A percentile compares a stretch with the other conserved stretches of the same genome.
Conservation (phyloP, 2,888 invertebrate genomes). For the Malthinus seriepunctatus region DNA sequence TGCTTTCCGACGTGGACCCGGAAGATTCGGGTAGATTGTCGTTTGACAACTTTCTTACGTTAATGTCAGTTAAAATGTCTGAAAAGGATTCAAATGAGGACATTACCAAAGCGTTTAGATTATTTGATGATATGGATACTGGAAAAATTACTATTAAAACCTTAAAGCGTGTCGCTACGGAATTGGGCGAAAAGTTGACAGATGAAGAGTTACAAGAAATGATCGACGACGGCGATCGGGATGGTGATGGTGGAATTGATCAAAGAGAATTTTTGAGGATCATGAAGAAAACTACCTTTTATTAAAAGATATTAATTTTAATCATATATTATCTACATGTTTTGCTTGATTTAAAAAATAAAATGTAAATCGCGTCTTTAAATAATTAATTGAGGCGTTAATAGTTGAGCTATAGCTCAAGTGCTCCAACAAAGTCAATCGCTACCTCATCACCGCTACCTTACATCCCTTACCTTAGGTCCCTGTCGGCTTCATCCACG, state of each 20-base stretch:
- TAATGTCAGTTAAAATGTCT: conserved; percentile 93
- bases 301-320: conserved; percentile 46
- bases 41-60: conserved; percentile 82
- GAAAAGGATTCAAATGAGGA: conserved; percentile 96
- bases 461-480: too few species aligned
- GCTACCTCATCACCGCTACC: too few species aligned
- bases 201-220: conserved; percentile 97
- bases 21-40: conserved; percentile 82
- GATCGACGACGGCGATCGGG: conserved; percentile 96
- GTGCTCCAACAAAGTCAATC: too few species aligned
- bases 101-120: conserved; percentile 92
- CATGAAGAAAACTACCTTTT: conserved; percentile 97
- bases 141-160: conserved; percentile 95
- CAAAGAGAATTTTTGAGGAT: conserved; percentile 94
- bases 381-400: too few species aligned
- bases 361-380: too few species aligned
- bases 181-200: conserved; percentile 93
- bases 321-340: too few species aligned
- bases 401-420: too few species aligned
- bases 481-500: too few species aligned
- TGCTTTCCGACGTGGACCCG: conserved; percentile 90
- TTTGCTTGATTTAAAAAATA: too few species aligned
- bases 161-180: conserved; percentile 91
- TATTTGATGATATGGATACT: conserved; percentile 97
- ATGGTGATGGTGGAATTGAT: conserved; percentile 94